Evolutionary conservation across 2,888 invertebrate species (phyloP), one percentile per base, ranked within the genome.

Genomic region (Phyllotreta cruciferae): DNA sequence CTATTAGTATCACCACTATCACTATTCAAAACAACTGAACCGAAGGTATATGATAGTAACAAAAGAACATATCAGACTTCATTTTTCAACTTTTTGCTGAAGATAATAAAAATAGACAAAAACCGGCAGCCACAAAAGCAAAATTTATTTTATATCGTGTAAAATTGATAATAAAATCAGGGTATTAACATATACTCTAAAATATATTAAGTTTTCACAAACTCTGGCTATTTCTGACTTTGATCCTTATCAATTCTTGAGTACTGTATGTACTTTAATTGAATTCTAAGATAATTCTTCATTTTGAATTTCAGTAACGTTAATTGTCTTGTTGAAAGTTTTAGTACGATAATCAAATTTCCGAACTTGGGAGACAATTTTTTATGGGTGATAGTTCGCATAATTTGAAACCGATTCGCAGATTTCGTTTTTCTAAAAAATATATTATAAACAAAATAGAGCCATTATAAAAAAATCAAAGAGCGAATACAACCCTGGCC

Each of bases 71-170:
- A 41, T 41, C 9, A n/a, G 41, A 41, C 10, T 41, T 5, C 2
- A 41, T n/a, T 10, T n/a, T 41, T 2, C 6, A 41, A 41, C 41
- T 41, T 41, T 41, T 41, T 41, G 41, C 41, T 41, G 41, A 41
- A 41, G 41, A 41, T 41, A 38, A 41, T 41, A 41, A 41, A 9
- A 41, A 41, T 38, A 41, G 10, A 5, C 9, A 41, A 41, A 41
- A 41, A 41, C 2, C n/a, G 41, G 10, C 41, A 41, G 10, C 41
- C 9, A 41, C 41, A 41, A 5, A n/a, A 5, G 10, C 41, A 41
- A 41, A 41, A 41, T 5, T 41, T 41, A 41, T 41, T 41, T 41
- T 41, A 41, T n/a, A 41, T 41, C 1, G 10, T 41, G 9, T 41
- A 41, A 41, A 41, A 41, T 41, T 41, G 24, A 24, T 24, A 5